phyloP scores from a whole-genome alignment of 2,113 vertebrate genomes.

The Cariama cristata region DNA sequence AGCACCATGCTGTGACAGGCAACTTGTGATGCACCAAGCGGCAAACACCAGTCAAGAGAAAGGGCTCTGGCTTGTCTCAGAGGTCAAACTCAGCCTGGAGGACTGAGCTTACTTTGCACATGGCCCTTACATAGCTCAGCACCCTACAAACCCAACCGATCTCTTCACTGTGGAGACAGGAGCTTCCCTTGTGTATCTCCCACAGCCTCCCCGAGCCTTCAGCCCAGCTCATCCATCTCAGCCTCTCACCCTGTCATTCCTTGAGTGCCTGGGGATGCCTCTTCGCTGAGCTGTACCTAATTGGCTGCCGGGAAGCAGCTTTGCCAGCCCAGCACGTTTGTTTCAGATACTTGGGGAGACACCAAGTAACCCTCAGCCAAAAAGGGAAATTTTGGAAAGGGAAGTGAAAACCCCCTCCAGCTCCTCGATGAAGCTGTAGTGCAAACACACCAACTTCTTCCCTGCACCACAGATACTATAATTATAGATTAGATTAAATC shows the following conservation, averaged over 20 bases:
- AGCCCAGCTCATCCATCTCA: not conserved
- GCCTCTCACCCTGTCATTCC: not conserved
- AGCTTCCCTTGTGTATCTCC: not conserved
- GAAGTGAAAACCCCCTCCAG: not conserved
- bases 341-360: conserved; percentile 29
- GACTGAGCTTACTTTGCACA: not conserved
- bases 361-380: conserved; percentile 18
- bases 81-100: not conserved
- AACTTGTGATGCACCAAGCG: not conserved
- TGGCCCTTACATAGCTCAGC: not conserved
- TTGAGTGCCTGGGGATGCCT: not conserved
- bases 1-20: not conserved
- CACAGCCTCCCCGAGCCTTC: not conserved
- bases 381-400: conserved; percentile 8
- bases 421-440: conserved; percentile 11
- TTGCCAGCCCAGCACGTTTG: conserved; percentile 41
- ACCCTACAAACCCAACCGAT: not conserved
- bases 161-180: not conserved
- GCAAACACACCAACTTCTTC: conserved; percentile 25
- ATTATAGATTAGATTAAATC: conserved; percentile 76
- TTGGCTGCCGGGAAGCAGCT: not conserved
- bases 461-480: conserved; percentile 59
- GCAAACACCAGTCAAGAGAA: not conserved
- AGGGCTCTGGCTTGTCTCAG: not conserved
- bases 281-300: not conserved